phyloP scores from a whole-genome alignment of 1,140 invertebrate species.

The Popillia japonica region DNA sequence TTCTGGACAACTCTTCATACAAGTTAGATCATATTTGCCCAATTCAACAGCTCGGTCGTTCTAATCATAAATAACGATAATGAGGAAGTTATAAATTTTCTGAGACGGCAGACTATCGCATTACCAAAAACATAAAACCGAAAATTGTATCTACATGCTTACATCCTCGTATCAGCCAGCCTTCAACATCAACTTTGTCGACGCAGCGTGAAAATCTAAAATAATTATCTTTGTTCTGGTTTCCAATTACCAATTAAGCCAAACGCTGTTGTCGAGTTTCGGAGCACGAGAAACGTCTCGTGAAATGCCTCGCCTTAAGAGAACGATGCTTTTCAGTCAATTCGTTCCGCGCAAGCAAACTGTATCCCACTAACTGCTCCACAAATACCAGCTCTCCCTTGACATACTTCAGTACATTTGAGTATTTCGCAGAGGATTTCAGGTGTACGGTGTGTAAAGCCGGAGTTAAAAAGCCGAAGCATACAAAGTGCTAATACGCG shows the following conservation, averaged over 20 bases:
- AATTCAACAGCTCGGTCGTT: background rate
- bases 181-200: background rate
- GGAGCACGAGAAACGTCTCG: background rate
- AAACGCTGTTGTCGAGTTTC: background rate
- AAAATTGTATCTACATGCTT: background rate
- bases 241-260: conserved; percentile 28
- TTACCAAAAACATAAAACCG: conserved; percentile 16
- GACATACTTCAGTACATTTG: conserved; percentile 12
- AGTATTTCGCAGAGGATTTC: background rate
- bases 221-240: conserved; percentile 30
- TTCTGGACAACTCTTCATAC: no score
- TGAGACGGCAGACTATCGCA: background rate
- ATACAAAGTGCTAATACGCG: background rate
- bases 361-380: background rate
- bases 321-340: background rate
- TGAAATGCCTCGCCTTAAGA: background rate
- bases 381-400: conserved; percentile 20
- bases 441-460: conserved; percentile 1
- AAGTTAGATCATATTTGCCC: no score
- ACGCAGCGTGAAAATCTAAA: conserved; percentile 8
- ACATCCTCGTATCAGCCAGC: background rate
- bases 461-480: background rate
- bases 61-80: conserved; percentile 17
- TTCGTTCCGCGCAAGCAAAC: background rate
- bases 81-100: conserved; percentile 1